These are phyloP conservation scores for Xestobium rufovillosum DNA, from an alignment of 2,888 invertebrate genomes.

Conservation along the genomic window DNA sequence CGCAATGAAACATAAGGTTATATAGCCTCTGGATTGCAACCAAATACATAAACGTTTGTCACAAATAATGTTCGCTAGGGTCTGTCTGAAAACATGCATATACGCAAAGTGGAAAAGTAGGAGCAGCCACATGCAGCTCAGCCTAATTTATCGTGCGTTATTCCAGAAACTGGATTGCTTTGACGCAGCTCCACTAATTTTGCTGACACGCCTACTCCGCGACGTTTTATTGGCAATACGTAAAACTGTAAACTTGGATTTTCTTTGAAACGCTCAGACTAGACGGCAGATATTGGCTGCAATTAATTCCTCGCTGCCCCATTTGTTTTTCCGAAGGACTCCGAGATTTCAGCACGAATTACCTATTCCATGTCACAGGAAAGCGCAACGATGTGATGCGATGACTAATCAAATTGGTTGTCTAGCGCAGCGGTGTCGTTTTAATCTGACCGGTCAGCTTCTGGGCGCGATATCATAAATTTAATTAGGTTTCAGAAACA, in stretches of 20 bases:
- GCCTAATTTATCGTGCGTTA: conserved; percentile 35
- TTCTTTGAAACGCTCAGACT: conserved; percentile 32
- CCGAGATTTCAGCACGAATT: too few relatives aligned
- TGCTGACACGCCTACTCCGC: conserved; percentile 21
- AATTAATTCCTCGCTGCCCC: too few relatives aligned
- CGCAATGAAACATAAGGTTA: conserved; percentile 41
- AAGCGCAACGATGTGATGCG: too few relatives aligned
- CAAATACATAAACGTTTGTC: conserved; percentile 45
- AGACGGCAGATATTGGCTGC: conserved; percentile 28
- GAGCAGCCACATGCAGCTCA: conserved; percentile 21
- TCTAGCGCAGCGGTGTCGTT: too few relatives aligned
- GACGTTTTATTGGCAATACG: conserved; percentile 37
- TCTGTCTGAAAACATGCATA: conserved; percentile 31
- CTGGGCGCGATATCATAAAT: conserved; percentile 17
- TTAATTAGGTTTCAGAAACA: conserved; percentile 20
- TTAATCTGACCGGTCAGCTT: too few relatives aligned
- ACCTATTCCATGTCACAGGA: too few relatives aligned
- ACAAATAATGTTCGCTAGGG: conserved; percentile 38
- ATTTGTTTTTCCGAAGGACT: too few relatives aligned
- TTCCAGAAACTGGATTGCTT: conserved; percentile 30
- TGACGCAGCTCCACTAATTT: conserved; percentile 33
- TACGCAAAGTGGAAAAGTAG: conserved; percentile 26
- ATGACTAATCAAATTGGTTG: too few relatives aligned
- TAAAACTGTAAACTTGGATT: conserved; percentile 32
- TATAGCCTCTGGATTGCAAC: conserved; percentile 44